Conservation (phyloP, 2,797 vertebrate genomes). For the Acridotheres tristis region DNA sequence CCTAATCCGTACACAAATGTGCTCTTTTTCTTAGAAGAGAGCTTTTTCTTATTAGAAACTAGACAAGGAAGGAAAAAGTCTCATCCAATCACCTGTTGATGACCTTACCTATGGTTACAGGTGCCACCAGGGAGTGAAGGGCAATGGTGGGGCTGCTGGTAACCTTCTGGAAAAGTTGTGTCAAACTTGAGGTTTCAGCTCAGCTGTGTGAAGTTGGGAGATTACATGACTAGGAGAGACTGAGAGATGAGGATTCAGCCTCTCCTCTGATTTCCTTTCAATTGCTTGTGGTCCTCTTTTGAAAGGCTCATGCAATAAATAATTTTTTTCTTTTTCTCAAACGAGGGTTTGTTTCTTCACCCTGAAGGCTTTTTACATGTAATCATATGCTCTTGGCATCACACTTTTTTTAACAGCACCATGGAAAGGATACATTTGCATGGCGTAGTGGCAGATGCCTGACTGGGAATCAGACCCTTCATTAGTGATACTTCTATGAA, state of each 20-base stretch:
- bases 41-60: background rate
- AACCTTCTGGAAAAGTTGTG: background rate
- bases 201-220: background rate
- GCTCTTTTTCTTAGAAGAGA: background rate
- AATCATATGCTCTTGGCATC: background rate
- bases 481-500: background rate
- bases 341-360: background rate
- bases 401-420: background rate
- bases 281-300: background rate
- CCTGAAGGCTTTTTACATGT: background rate
- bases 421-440: background rate
- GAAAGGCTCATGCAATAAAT: background rate
- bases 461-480: background rate
- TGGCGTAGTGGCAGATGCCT: background rate
- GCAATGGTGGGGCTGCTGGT: background rate
- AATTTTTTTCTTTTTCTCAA: background rate
- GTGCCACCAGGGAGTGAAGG: background rate
- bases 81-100: background rate
- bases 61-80: background rate
- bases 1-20: background rate
- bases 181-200: background rate
- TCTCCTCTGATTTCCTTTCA: background rate
- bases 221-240: background rate
- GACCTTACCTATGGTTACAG: background rate
- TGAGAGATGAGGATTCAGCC: background rate